Percentiles rank a stretch among this genome's conserved stretches.
Evolutionary conservation across 2,113 vertebrate genomes (phyloP).

Genomic region (Girardinichthys multiradiatus): DNA sequence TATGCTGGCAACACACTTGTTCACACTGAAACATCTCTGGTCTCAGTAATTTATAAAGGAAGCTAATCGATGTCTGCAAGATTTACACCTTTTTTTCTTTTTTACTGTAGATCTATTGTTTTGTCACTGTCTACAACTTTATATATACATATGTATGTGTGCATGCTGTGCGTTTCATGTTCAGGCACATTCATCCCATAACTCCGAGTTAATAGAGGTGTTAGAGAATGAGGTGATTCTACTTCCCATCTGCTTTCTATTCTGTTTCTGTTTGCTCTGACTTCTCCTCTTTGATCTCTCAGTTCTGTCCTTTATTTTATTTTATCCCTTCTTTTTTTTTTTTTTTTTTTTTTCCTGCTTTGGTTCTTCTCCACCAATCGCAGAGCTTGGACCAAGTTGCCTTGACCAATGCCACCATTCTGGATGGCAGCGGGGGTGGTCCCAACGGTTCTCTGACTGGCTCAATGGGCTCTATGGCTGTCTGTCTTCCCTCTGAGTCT

Average conservation of each 20-base stretch:
- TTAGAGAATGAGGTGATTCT: slow-evolving; percentile 38
- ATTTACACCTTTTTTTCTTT: not conserved
- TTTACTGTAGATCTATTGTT: slow-evolving; percentile 19
- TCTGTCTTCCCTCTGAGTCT: slow-evolving; percentile 92
- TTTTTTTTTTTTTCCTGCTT: slow-evolving; percentile 64
- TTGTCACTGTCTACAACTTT: slow-evolving; percentile 15
- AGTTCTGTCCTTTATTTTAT: slow-evolving; percentile 59
- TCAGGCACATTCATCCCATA: slow-evolving; percentile 45
- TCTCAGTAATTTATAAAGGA: not conserved
- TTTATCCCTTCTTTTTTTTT: slow-evolving; percentile 54
- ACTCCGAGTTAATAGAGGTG: slow-evolving; percentile 35
- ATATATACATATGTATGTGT: not conserved
- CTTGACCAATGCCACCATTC: slow-evolving; percentile 82
- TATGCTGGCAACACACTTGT: slow-evolving; percentile 35
- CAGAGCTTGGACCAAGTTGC: slow-evolving; percentile 87
- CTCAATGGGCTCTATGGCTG: slow-evolving; percentile 86
- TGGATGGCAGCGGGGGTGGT: slow-evolving; percentile 84
- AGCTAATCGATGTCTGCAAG: slow-evolving; percentile 4
- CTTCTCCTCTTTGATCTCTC: slow-evolving; percentile 55
- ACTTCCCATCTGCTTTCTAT: slow-evolving; percentile 18
- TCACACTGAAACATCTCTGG: slow-evolving; percentile 22
- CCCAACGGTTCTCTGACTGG: slow-evolving; percentile 88
- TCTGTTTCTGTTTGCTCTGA: slow-evolving; percentile 58
- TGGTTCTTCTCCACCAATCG: slow-evolving; percentile 81
- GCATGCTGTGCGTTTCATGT: slow-evolving; percentile 38